A percentile compares a stretch with the other conserved stretches of the same genome.
These are phyloP conservation scores for Ceratina japonica DNA, from an alignment of 1,140 invertebrate genomes.

Conservation along the genomic window DNA sequence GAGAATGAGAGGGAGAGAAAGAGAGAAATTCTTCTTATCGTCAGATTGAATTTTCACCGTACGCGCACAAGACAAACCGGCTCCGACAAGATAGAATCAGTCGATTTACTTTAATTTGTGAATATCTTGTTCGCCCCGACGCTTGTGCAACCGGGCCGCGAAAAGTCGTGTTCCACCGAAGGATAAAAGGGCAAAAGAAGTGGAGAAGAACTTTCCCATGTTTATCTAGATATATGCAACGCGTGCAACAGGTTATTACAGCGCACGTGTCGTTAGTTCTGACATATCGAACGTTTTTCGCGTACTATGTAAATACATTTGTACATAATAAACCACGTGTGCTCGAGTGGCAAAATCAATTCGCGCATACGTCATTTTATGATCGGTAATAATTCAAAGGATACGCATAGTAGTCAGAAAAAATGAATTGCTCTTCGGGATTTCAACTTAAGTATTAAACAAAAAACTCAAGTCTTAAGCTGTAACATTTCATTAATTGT, in stretches of 20 bases:
- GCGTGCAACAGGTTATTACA: neutral
- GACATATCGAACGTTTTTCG: neutral
- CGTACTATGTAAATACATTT: slow-evolving; percentile 6
- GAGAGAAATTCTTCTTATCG: neutral
- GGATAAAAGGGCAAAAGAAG: neutral
- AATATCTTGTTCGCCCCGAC: neutral
- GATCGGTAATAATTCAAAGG: slow-evolving; percentile 12
- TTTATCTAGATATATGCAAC: neutral
- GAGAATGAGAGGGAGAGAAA: too few species aligned
- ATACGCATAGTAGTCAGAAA: neutral
- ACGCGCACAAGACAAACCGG: slow-evolving; percentile 21
- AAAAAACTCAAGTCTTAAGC: slow-evolving; percentile 17
- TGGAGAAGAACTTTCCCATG: neutral
- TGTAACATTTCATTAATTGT: slow-evolving; percentile 32
- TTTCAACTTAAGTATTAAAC: neutral
- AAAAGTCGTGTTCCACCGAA: neutral
- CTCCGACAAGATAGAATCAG: slow-evolving; percentile 18
- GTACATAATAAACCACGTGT: neutral
- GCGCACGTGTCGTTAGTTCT: neutral
- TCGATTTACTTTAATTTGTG: slow-evolving; percentile 24
- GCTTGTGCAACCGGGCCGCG: neutral
- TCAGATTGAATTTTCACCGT: slow-evolving; percentile 25
- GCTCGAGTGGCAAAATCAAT: too few species aligned
- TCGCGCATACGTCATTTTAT: neutral
- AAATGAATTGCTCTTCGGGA: slow-evolving; percentile 20